phyloP scores from a whole-genome alignment of 2,888 invertebrate species.

The Sarcophaga caerulescens region DNA sequence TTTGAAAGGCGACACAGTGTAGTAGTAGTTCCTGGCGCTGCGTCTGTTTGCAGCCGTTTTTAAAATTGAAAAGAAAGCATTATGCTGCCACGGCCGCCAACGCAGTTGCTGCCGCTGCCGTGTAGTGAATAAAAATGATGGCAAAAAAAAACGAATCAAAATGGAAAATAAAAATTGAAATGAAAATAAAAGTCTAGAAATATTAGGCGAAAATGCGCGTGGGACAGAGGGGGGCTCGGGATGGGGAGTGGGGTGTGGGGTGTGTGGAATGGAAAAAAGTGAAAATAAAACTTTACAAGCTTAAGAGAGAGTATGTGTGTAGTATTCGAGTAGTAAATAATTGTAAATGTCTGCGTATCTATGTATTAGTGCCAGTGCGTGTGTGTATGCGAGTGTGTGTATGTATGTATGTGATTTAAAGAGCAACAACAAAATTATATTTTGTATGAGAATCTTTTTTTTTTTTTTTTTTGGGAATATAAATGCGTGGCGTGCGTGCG shows the following conservation, averaged over 20 bases:
- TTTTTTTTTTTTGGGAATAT: not conserved
- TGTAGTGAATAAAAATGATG: too few species aligned
- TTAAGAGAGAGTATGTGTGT: conserved; percentile 55
- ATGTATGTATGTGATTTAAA: conserved; percentile 37
- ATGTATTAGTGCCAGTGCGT: not conserved
- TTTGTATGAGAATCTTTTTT: not conserved
- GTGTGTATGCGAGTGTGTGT: conserved; percentile 15
- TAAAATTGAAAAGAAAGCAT: conserved; percentile 47
- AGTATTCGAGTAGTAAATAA: conserved; percentile 67
- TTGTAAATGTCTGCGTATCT: conserved; percentile 58
- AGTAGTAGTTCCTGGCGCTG: conserved; percentile 75
- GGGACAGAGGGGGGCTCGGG: conserved; percentile 10
- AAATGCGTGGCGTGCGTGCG: conserved; percentile 60
- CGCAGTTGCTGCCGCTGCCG: conserved; percentile 7
- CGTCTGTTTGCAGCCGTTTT: conserved; percentile 65
- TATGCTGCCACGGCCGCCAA: conserved; percentile 42
- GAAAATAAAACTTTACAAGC: conserved; percentile 53
- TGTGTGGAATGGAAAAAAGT: not conserved
- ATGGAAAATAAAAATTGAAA: conserved; percentile 32
- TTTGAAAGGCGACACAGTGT: conserved; percentile 68
- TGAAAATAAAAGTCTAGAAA: conserved; percentile 58
- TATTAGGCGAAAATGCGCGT: conserved; percentile 19
- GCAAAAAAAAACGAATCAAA: too few species aligned
- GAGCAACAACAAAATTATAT: conserved; percentile 5
- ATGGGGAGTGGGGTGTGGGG: conserved; percentile 35